These are phyloP conservation scores for Caprella mutica DNA, from an alignment of 2,888 invertebrate genomes.

Conservation along the genomic window DNA sequence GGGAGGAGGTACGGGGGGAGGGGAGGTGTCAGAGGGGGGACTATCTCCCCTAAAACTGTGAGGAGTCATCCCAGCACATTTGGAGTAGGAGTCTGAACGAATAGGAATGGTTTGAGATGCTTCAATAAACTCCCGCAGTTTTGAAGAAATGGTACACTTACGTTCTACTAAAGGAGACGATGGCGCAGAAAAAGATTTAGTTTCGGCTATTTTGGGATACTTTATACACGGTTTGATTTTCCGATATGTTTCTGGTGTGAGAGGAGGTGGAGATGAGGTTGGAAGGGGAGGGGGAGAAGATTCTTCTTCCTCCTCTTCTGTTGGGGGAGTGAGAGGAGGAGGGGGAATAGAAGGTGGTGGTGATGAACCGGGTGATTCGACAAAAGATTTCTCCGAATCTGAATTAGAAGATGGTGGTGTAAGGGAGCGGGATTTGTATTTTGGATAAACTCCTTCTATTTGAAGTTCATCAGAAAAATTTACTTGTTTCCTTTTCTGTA, in stretches of 20 bases:
- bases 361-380: slow-evolving; percentile 2
- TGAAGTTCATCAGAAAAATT: slow-evolving; percentile 8
- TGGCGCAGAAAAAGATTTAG: neutral
- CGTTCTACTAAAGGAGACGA: no score
- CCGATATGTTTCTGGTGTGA: neutral
- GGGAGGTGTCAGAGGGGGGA: no score
- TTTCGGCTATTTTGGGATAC: neutral
- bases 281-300: neutral
- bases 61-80: no score
- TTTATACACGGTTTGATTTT: neutral
- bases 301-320: neutral
- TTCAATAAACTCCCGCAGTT: neutral
- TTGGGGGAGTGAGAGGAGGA: slow-evolving; percentile 2
- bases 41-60: no score
- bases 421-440: neutral
- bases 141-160: neutral
- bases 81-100: no score
- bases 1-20: no score
- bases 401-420: slow-evolving; percentile 4
- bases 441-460: neutral
- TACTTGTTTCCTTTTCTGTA: slow-evolving; percentile 9
- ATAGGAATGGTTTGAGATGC: neutral
- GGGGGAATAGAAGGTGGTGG: slow-evolving; percentile 5
- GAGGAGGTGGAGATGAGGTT: neutral
- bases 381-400: slow-evolving; percentile 8